Percentiles rank a stretch among this genome's conserved stretches.
These are phyloP conservation scores for Camponotus fellah DNA, from an alignment of 2,888 invertebrate species.

Conservation along the genomic window DNA sequence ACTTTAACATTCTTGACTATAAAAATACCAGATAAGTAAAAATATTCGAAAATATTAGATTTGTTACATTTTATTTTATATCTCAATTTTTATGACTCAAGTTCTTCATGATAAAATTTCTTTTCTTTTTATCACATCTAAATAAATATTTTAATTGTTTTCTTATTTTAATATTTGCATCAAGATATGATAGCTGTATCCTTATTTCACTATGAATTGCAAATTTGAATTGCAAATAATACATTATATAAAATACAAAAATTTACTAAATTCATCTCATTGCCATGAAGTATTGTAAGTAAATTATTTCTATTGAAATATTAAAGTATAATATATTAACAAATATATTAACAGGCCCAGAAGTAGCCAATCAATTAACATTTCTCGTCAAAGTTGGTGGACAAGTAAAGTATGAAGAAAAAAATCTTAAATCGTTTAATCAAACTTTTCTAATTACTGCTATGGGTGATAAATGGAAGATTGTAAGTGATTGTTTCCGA, in stretches of 20 bases:
- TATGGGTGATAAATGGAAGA: constrained; percentile 96
- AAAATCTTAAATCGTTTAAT: constrained; percentile 90
- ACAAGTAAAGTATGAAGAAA: constrained; percentile 91
- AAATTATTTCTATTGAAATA: constrained; percentile 4
- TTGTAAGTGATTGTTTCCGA: constrained; percentile 95
- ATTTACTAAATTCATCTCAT: constrained; percentile 21
- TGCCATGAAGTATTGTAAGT: not conserved
- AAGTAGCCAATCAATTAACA: constrained; percentile 92
- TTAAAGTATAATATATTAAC: not conserved
- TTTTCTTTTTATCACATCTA: not conserved
- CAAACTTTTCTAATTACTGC: constrained; percentile 96
- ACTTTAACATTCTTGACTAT: constrained; percentile 36
- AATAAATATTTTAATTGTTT: constrained; percentile 1
- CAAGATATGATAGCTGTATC: not conserved
- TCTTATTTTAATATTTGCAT: constrained; percentile 26
- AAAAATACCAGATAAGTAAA: constrained; percentile 49
- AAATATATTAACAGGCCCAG: constrained; percentile 87
- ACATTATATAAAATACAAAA: not conserved
- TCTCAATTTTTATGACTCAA: constrained; percentile 11
- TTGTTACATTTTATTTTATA: constrained; percentile 24
- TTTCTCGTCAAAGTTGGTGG: constrained; percentile 95
- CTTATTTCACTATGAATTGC: not conserved
- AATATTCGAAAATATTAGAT: constrained; percentile 46
- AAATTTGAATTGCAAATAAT: constrained; percentile 20
- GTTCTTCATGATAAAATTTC: constrained; percentile 2